A percentile compares a stretch with the other conserved stretches of the same genome.
These are phyloP conservation scores for Podiceps cristatus DNA, from an alignment of 2,113 vertebrate species.

Conservation along the genomic window DNA sequence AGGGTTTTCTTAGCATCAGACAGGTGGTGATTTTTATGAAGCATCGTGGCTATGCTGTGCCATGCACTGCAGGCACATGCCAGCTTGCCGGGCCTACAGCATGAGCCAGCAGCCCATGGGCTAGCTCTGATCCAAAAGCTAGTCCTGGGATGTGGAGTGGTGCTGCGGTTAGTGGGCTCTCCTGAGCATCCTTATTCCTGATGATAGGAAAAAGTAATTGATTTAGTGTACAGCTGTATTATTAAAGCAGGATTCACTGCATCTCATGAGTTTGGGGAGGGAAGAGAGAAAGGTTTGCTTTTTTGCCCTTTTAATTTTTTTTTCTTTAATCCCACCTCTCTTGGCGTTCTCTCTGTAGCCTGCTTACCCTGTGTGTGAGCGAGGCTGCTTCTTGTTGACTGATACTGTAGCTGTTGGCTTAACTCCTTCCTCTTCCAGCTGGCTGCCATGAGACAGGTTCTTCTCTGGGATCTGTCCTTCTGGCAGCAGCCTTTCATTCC, in stretches of 20 bases:
- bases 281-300: background rate
- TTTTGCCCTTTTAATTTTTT: too few relatives aligned
- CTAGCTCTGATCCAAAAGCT: background rate
- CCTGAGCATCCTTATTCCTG: background rate
- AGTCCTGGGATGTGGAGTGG: accelerated
- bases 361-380: background rate
- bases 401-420: background rate
- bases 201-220: background rate
- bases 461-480: background rate
- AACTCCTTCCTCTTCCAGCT: background rate
- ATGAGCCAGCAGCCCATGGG: accelerated
- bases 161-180: background rate
- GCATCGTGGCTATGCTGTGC: background rate
- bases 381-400: background rate
- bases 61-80: accelerated
- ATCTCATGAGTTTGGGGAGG: background rate
- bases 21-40: background rate
- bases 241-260: background rate
- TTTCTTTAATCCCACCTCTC: accelerated
- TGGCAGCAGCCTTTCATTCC: background rate
- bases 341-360: background rate
- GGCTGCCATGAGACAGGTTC: background rate
- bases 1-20: background rate
- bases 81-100: background rate
- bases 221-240: background rate